Base-by-base conservation (phyloP, 2,888 invertebrate genomes). In the Drosophila neonasuta region DNA sequence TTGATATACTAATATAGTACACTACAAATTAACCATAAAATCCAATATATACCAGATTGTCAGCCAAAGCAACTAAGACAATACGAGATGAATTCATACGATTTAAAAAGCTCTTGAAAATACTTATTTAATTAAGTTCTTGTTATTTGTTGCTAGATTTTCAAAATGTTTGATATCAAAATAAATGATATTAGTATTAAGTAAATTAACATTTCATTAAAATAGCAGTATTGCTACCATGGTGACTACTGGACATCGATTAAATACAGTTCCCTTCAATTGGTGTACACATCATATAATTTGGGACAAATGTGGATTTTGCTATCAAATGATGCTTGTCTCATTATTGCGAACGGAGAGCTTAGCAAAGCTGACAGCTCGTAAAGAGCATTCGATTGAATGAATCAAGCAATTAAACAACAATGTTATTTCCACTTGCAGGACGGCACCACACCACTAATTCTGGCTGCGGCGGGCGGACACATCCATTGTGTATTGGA, bases 401-500 rank as follows among this genome's bases (percentile, higher is more conserved):
- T 9, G n/a, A 24, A 24, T 50, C 24, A 39, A 36, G n/a, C 50
- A 34, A 50, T n/a, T 36, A 11, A 50, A 50, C 15, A 15, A 15
- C 41, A 30, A 24, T 34, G 1, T 30, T 8, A 0, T 9, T 6
- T 20, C 7, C 9, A n/a, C 39, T 62, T 42, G 0, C 39, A 98
- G 98, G 97, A 98, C 90, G 97, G 97, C 46, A 98, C 98, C 32
- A 97, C 98, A 5, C 97, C 98, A 4, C 92, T 98, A 77, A 97
- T 98, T 89, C 92, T 98, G 88, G 95, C 98, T 2, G 95, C 97
- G 2, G 97, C 97, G 56, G 96, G 97, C 91, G 97, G 97, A 2
- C 97, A 97, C 91, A 92, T 95, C 77, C 95, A 96, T 52, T 97
- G 97, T 91, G 97, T 97, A 30, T 50, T 89, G 65, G 97, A 97